Base-by-base conservation (phyloP, 2,113 vertebrate genomes). In the Hemiprocne comata region DNA sequence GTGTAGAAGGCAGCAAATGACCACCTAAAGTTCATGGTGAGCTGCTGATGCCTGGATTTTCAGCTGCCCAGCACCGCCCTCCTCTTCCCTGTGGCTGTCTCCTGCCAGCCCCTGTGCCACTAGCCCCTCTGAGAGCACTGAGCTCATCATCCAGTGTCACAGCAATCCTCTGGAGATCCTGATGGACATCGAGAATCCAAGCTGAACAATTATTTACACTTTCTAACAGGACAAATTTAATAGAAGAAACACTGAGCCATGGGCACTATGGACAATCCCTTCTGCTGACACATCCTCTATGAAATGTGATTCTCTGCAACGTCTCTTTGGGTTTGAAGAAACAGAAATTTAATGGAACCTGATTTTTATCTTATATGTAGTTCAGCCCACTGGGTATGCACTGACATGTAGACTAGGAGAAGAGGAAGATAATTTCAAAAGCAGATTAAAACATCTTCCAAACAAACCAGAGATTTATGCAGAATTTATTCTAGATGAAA, bases 341-440 rank as follows among this genome's bases (percentile, higher is more conserved):
- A 74, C 3, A 34, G 15, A 73, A 80, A 80, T 42, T 66, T 57
- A 67, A 10, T 57, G 50, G n/a, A 71, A 72, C 18, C 12, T 57
- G n/a, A 36, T 79, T 69, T 95, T 73, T 88, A 29, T 66, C 29
- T 51, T 85, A 17, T 38, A 38, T 54, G 7, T 64, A 79, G 57
- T 92, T 90, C 4, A 0, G 5, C 29, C 28, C 11, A 44, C 51
- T 89, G 76, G 46, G 54, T 84, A 50, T 51, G 33, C 16, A 77
- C 23, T 64, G 70, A 51, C n/a, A 76, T 25, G 26, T 36, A 82
- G 26, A 34, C 40, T 55, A 82, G 70, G 50, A 71, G n/a, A 62
- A 85, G 91, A 73, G 8, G 36, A 85, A 65, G 11, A 33, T 51
- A 79, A 95, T 87, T 82, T 29, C 2, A 73, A 54, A 94, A 61